Evolutionary conservation across 2,888 invertebrate species (phyloP), one percentile per base, ranked within the genome.

Genomic region (Trissonchulus latispiculum): DNA sequence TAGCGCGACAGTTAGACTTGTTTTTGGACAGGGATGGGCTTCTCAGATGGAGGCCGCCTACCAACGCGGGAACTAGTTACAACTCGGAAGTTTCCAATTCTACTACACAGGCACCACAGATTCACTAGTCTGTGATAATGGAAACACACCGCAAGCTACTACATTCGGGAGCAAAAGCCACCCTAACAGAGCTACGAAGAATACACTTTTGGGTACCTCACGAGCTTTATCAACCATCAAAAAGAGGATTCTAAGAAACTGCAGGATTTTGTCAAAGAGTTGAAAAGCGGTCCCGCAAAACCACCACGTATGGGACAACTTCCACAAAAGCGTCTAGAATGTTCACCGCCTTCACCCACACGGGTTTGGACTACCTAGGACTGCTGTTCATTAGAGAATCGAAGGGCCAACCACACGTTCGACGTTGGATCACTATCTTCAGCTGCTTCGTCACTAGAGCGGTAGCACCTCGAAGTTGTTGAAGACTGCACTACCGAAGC

Each of bases 361-460:
- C 23, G 23, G 68, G 68, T 18, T 18, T 68, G 15, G 68, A 68
- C 31, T 68, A 68, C 32, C 28, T 68, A 8, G 68, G 68, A 2
- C 68, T 35, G 3, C 23, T 68, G n/a, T n/a, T n/a, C n/a, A n/a
- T n/a, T n/a, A n/a, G n/a, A n/a, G n/a, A n/a, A n/a, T n/a, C n/a
- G n/a, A n/a, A n/a, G n/a, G n/a, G n/a, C n/a, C n/a, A n/a, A n/a
- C n/a, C n/a, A n/a, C n/a, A n/a, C n/a, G n/a, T n/a, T n/a, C n/a
- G n/a, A n/a, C n/a, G n/a, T n/a, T 84, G 80, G 80, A 77, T 84
- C 23, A 76, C 77, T 23, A 61, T 85, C 2, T 81, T 80, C 73
- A 84, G 84, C 0, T 85, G 84, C 78, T 81, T 84, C 0, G 77
- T 83, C 0, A 83, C 82, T 37, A 75, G 83, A n/a, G 79, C 80